phyloP scores from a whole-genome alignment of 2,888 invertebrate species.

The Lasioglossum malachurum region DNA sequence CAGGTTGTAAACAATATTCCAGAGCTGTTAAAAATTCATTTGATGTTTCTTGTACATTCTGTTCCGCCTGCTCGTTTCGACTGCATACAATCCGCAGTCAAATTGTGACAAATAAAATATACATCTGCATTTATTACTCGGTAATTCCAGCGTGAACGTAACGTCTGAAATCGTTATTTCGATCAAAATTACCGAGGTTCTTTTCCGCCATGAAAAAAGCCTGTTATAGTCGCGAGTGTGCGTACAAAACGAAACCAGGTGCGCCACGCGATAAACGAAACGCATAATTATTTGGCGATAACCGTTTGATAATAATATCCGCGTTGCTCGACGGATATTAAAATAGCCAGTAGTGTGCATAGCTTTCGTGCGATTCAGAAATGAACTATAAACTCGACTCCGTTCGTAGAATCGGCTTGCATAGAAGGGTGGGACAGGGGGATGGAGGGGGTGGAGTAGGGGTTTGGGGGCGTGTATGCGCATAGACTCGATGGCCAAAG shows the following conservation, averaged over 20 bases:
- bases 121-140: no score
- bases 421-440: not conserved
- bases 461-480: constrained; percentile 2
- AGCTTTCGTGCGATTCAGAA: constrained; percentile 4
- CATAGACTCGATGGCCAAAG: constrained; percentile 47
- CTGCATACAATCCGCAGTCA: no score
- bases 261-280: not conserved
- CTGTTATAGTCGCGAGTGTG: not conserved
- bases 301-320: not conserved
- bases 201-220: not conserved
- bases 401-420: constrained; percentile 11
- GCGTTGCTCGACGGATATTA: not conserved
- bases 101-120: no score
- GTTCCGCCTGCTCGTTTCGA: no score
- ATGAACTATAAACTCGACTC: not conserved
- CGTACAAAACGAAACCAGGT: not conserved
- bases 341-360: not conserved
- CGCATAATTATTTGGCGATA: not conserved
- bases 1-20: no score
- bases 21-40: no score
- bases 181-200: not conserved
- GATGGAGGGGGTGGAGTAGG: not conserved
- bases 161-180: not conserved
- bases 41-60: no score
- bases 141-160: no score